These are phyloP conservation scores for Caenorhabditis panamensis DNA, from an alignment of 2,888 invertebrate genomes.

Conservation along the genomic window DNA sequence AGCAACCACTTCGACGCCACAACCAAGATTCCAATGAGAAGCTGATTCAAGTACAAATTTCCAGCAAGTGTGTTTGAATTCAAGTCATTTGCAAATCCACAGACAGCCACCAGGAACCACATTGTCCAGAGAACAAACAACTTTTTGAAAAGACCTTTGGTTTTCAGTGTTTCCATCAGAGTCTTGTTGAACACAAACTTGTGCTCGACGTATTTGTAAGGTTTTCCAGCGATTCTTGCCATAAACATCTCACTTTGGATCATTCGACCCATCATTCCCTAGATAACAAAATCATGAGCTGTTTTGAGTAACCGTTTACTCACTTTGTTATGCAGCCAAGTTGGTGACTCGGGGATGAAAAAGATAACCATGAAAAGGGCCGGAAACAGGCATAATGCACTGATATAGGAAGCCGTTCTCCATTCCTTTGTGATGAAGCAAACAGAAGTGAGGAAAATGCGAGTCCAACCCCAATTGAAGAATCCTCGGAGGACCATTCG, in stretches of 20 bases:
- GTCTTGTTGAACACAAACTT: slow-evolving; percentile 58
- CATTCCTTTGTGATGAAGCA: slow-evolving; percentile 71
- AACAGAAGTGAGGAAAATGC: slow-evolving; percentile 70
- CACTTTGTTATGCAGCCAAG: slow-evolving; percentile 75
- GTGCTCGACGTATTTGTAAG: slow-evolving; percentile 64
- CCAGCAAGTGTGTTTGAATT: slow-evolving; percentile 73
- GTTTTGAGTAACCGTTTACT: neutral
- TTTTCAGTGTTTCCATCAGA: slow-evolving; percentile 58
- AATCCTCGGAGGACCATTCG: slow-evolving; percentile 77
- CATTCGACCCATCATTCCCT: slow-evolving; percentile 61
- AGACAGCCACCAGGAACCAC: slow-evolving; percentile 74
- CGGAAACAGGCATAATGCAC: slow-evolving; percentile 67
- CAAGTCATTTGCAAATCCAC: slow-evolving; percentile 76
- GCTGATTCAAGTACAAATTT: slow-evolving; percentile 74
- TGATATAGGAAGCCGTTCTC: slow-evolving; percentile 70
- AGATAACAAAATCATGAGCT: neutral
- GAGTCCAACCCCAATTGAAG: slow-evolving; percentile 76
- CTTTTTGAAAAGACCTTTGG: slow-evolving; percentile 62
- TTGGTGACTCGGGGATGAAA: slow-evolving; percentile 78
- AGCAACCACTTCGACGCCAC: slow-evolving; percentile 68
- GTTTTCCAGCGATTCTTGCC: slow-evolving; percentile 71
- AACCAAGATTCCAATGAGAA: slow-evolving; percentile 71
- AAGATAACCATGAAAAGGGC: slow-evolving; percentile 74
- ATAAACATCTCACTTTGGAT: slow-evolving; percentile 68
- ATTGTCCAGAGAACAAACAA: slow-evolving; percentile 74